Percentiles rank a stretch among this genome's conserved stretches.
phyloP scores from a whole-genome alignment of 2,888 invertebrate genomes.

The Melanargia galathea region DNA sequence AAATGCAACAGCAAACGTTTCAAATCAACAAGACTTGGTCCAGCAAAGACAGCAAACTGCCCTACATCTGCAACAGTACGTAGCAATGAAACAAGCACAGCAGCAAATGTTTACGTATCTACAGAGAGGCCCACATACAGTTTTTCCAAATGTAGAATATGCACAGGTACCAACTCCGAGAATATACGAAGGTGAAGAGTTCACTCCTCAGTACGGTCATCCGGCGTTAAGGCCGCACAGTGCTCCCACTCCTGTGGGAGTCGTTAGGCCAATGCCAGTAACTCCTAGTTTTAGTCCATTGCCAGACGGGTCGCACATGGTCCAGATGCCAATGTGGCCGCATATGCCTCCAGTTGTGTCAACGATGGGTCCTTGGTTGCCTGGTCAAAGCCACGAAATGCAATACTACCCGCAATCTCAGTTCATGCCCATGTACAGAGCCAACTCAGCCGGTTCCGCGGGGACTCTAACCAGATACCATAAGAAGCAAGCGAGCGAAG shows the following conservation, averaged over 20 bases:
- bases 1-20: conserved; percentile 56
- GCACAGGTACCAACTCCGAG: conserved; percentile 56
- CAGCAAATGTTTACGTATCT: conserved; percentile 76
- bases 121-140: conserved; percentile 71
- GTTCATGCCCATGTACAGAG: conserved; percentile 73
- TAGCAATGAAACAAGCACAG: conserved; percentile 80
- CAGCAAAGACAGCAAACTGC: conserved; percentile 78
- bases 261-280: conserved; percentile 64
- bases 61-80: conserved; percentile 76
- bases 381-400: conserved; percentile 68
- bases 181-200: conserved; percentile 68
- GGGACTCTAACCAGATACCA: conserved; percentile 75
- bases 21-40: conserved; percentile 58
- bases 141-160: conserved; percentile 70
- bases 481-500: conserved; percentile 64
- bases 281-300: conserved; percentile 58
- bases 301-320: conserved; percentile 65
- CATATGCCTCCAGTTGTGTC: conserved; percentile 69
- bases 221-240: conserved; percentile 69
- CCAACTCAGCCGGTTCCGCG: conserved; percentile 75
- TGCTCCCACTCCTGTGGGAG: conserved; percentile 67
- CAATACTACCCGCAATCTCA: conserved; percentile 76
- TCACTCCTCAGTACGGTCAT: conserved; percentile 63
- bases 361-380: conserved; percentile 68
- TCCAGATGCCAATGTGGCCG: conserved; percentile 74